Conservation (phyloP, 2,113 vertebrate species). For the Oreochromis spilurus region DNA sequence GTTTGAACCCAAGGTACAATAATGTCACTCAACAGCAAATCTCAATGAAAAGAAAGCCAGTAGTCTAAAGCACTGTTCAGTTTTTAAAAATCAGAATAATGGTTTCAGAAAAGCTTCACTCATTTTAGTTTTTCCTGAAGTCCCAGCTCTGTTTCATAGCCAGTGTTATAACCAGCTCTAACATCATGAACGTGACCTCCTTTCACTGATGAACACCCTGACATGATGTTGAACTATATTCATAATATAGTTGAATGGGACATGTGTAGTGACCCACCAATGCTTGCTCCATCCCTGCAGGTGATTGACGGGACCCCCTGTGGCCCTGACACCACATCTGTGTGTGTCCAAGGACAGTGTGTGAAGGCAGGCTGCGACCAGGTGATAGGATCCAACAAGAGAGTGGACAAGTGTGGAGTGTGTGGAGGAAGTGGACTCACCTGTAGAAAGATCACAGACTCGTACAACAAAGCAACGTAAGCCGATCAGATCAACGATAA, state of each 20-base stretch:
- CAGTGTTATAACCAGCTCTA: neutral
- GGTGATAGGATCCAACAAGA: slow-evolving; percentile 86
- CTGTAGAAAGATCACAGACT: slow-evolving; percentile 88
- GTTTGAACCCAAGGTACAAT: slow-evolving; percentile 87
- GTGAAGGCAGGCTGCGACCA: slow-evolving; percentile 96
- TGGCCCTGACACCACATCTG: slow-evolving; percentile 88
- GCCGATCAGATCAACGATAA: neutral
- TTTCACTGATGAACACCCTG: neutral
- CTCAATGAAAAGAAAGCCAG: neutral
- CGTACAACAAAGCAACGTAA: slow-evolving; percentile 79
- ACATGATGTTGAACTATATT: neutral
- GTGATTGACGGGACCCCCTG: slow-evolving; percentile 92
- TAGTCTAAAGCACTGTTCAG: neutral
- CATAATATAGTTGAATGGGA: neutral
- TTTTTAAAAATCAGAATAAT: neutral
- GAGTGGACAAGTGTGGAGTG: slow-evolving; percentile 90
- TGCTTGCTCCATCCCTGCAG: slow-evolving; percentile 54
- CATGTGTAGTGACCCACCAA: neutral
- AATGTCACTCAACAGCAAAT: neutral
- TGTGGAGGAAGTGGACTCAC: slow-evolving; percentile 85
- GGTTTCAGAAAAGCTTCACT: neutral
- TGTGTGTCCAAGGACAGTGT: slow-evolving; percentile 94
- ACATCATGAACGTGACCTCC: neutral
- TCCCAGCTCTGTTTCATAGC: neutral
- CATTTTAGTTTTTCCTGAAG: neutral